Conservation (phyloP, 37 sponge, comb jelly and placozoan genomes). For the Aphrocallistes beatrix region DNA sequence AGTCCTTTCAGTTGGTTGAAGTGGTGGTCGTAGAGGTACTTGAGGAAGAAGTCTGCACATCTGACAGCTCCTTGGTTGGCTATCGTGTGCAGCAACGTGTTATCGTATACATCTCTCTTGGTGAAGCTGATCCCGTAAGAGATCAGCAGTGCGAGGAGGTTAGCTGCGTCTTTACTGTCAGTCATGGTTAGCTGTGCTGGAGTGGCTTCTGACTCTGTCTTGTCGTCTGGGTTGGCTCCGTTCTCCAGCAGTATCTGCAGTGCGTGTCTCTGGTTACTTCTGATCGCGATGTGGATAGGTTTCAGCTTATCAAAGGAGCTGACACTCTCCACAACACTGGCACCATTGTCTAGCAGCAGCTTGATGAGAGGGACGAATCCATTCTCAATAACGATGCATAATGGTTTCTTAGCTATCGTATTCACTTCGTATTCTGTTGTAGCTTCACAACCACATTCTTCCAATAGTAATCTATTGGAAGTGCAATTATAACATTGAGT, state of each 20-base stretch:
- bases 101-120: constrained; percentile 4
- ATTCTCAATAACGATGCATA: background rate
- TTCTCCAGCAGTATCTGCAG: constrained; percentile 4
- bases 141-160: background rate
- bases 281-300: background rate
- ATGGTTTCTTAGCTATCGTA: background rate
- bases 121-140: background rate
- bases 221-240: constrained; percentile 6
- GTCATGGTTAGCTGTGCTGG: background rate
- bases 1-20: background rate
- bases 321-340: background rate
- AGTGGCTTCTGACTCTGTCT: background rate
- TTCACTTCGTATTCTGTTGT: background rate
- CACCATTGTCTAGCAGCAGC: background rate
- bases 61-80: background rate
- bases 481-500: too few relatives aligned
- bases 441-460: background rate
- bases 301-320: background rate
- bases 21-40: background rate
- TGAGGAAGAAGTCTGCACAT: background rate
- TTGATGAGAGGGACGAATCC: background rate
- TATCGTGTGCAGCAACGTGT: background rate
- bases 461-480: constrained; percentile 12
- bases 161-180: background rate
- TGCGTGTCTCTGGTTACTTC: background rate